Evolutionary conservation across 2,113 vertebrate species (phyloP).

Genomic region (Neolamprologus longior): DNA sequence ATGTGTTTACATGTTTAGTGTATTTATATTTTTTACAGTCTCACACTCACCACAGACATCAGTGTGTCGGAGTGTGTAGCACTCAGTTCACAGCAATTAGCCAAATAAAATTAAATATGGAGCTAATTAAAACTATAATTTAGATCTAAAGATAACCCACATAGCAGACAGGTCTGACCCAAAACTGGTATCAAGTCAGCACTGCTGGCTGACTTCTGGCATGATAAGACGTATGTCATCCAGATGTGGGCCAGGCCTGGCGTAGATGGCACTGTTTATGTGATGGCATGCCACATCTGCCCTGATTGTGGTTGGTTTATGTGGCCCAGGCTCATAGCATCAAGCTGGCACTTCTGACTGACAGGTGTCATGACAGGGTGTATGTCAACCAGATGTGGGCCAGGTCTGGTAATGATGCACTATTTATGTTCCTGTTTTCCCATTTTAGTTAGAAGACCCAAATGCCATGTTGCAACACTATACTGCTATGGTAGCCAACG

Average conservation of each 20-base stretch:
- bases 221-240: background rate
- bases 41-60: background rate
- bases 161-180: background rate
- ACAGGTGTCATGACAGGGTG: background rate
- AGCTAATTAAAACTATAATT: slow-evolving; percentile 11
- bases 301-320: background rate
- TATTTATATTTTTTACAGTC: background rate
- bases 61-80: background rate
- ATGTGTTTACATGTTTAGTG: background rate
- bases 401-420: background rate
- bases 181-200: background rate
- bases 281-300: background rate
- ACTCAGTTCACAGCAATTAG: slow-evolving; percentile 39
- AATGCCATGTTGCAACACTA: background rate
- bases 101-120: slow-evolving; percentile 48
- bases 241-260: background rate
- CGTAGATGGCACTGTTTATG: background rate
- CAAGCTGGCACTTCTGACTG: background rate
- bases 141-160: background rate
- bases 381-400: background rate
- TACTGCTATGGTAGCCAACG: background rate
- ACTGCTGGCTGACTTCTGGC: background rate
- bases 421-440: background rate
- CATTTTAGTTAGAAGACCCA: background rate
- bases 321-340: background rate